Evolutionary conservation across 2,888 invertebrate species (phyloP).

Genomic region (Melanophora roralis): DNA sequence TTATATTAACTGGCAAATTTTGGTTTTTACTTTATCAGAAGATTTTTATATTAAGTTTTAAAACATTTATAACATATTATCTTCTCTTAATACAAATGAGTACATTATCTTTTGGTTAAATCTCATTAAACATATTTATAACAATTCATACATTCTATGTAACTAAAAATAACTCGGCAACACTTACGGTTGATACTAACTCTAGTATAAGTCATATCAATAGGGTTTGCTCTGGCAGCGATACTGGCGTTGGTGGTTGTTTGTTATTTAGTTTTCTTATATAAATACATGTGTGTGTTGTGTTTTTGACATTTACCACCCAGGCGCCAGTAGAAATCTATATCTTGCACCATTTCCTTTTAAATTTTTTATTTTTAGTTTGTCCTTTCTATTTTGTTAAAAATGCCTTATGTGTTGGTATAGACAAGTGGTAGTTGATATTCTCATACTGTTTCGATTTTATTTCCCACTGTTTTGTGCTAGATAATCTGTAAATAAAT

Average conservation of each 20-base stretch:
- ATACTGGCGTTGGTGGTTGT: slow-evolving; percentile 7
- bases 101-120: too few relatives aligned
- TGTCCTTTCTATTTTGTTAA: background rate
- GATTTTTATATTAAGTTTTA: too few relatives aligned
- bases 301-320: slow-evolving; percentile 63
- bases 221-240: background rate
- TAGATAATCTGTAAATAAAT: slow-evolving; percentile 55
- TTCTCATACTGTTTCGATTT: slow-evolving; percentile 22
- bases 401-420: slow-evolving; percentile 6
- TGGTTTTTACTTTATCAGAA: too few relatives aligned
- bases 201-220: slow-evolving; percentile 3
- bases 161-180: too few relatives aligned
- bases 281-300: slow-evolving; percentile 39
- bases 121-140: too few relatives aligned
- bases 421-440: background rate
- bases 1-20: too few relatives aligned
- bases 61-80: too few relatives aligned
- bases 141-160: too few relatives aligned
- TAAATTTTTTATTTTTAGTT: slow-evolving; percentile 11
- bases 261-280: slow-evolving; percentile 40
- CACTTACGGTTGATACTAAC: background rate
- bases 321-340: slow-evolving; percentile 58
- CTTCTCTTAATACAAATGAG: too few relatives aligned
- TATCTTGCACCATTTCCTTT: slow-evolving; percentile 13
- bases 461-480: slow-evolving; percentile 29